phyloP scores from a whole-genome alignment of 2,113 vertebrate species.

The Nestor notabilis region DNA sequence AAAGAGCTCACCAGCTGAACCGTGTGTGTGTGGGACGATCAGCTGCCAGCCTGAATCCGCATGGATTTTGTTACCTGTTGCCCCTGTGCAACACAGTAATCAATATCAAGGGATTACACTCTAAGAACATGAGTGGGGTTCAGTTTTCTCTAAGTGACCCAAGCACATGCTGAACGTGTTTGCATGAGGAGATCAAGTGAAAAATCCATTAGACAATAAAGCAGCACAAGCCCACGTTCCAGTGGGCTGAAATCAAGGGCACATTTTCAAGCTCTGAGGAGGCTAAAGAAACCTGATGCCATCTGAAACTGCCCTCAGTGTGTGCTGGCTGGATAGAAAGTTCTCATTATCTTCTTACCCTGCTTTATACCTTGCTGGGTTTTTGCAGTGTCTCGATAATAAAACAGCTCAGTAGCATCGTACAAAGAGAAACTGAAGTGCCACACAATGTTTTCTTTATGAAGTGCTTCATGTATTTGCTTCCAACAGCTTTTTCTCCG shows the following conservation, averaged over 20 bases:
- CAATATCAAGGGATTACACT: conserved; percentile 72
- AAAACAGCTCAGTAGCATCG: not conserved
- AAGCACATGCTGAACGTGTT: conserved; percentile 62
- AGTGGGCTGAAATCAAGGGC: conserved; percentile 68
- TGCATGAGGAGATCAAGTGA: conserved; percentile 66
- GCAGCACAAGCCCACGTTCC: conserved; percentile 65
- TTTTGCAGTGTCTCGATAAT: not conserved
- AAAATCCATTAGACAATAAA: conserved; percentile 71
- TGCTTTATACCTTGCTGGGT: not conserved
- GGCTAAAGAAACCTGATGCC: conserved; percentile 60
- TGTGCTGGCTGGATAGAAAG: not conserved
- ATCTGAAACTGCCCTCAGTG: not conserved
- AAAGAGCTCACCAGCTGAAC: conserved; percentile 49
- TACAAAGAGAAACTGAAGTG: not conserved
- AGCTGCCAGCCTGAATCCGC: conserved; percentile 52
- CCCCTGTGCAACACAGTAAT: conserved; percentile 64
- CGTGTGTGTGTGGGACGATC: conserved; percentile 40
- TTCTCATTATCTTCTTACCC: not conserved
- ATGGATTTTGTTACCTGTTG: conserved; percentile 70
- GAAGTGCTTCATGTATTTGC: not conserved
- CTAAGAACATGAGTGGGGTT: conserved; percentile 67
- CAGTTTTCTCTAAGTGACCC: conserved; percentile 70
- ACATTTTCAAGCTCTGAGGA: conserved; percentile 61
- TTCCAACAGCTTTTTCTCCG: not conserved
- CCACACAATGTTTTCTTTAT: not conserved